phyloP scores from a whole-genome alignment of 2,797 vertebrate species.

The Carapus acus region DNA sequence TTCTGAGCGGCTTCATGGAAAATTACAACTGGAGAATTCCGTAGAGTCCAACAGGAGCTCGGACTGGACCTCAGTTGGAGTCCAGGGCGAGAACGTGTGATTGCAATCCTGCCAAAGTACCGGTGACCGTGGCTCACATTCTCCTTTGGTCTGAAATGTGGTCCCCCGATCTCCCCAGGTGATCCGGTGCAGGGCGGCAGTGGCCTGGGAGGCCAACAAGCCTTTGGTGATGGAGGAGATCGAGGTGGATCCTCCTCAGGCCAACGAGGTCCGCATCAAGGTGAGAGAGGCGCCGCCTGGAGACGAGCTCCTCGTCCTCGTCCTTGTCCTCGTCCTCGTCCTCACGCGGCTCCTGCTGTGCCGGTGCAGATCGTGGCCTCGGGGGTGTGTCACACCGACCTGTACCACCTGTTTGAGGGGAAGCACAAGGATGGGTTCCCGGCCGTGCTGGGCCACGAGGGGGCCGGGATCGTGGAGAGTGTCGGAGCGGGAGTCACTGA shows the following conservation, averaged over 20 bases:
- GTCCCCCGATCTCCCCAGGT: conserved; percentile 65
- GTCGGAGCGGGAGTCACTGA: conserved; percentile 71
- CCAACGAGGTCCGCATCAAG: conserved; percentile 86
- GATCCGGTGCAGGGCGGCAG: conserved; percentile 87
- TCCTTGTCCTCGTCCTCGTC: too few relatives aligned
- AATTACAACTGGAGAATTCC: too few relatives aligned
- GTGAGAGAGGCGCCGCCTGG: conserved; percentile 61
- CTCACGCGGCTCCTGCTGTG: too few relatives aligned
- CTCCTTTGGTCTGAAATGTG: too few relatives aligned
- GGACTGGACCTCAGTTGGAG: too few relatives aligned
- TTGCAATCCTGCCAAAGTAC: too few relatives aligned
- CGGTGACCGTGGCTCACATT: too few relatives aligned
- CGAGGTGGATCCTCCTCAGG: conserved; percentile 83
- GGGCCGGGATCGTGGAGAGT: conserved; percentile 71
- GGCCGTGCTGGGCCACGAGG: conserved; percentile 71
- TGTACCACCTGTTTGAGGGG: conserved; percentile 64
- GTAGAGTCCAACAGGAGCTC: too few relatives aligned
- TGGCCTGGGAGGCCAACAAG: conserved; percentile 78
- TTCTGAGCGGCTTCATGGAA: too few relatives aligned
- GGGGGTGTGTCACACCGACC: conserved; percentile 69
- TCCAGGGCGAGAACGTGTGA: too few relatives aligned
- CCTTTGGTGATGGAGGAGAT: conserved; percentile 85
- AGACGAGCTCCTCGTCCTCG: too few relatives aligned
- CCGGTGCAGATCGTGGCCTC: conserved; percentile 66
- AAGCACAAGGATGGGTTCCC: conserved; percentile 58